phyloP scores from a whole-genome alignment of 2,888 invertebrate genomes.

The Artemia sinica region DNA sequence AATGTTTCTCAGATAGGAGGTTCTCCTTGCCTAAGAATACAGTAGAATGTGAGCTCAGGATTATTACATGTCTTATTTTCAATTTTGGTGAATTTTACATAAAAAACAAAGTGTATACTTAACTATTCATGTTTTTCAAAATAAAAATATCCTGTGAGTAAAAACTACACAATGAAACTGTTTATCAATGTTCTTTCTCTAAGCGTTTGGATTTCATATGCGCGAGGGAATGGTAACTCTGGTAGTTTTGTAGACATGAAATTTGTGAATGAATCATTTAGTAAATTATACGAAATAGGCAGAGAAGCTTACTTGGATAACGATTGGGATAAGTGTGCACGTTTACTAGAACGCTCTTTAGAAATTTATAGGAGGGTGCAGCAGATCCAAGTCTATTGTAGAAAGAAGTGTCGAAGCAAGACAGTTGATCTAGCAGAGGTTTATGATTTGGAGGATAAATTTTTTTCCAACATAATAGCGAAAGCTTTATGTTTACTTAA shows the following conservation, averaged over 20 bases:
- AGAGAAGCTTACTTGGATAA: constrained; percentile 4
- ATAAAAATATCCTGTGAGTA: too few relatives aligned
- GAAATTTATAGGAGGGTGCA: not conserved
- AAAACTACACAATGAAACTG: too few relatives aligned
- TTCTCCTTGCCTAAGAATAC: too few relatives aligned
- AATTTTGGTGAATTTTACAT: too few relatives aligned
- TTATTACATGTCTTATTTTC: too few relatives aligned
- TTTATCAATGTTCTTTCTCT: too few relatives aligned
- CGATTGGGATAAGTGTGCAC: constrained; percentile 2
- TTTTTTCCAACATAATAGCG: not conserved
- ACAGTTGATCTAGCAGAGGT: not conserved
- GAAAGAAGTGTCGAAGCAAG: not conserved
- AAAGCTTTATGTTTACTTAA: not conserved
- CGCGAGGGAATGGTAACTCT: too few relatives aligned
- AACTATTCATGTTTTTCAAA: too few relatives aligned
- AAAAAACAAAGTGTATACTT: too few relatives aligned
- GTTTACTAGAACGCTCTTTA: not conserved
- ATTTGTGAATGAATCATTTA: constrained; percentile 10
- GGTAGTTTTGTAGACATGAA: not conserved
- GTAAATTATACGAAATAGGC: not conserved
- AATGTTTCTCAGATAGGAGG: too few relatives aligned
- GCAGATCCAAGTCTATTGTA: not conserved
- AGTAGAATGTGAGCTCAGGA: too few relatives aligned
- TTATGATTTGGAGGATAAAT: not conserved
- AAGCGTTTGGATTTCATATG: too few relatives aligned